Evolutionary conservation across 2,113 vertebrate species (phyloP).

Genomic region (Dolichotis patagonum): DNA sequence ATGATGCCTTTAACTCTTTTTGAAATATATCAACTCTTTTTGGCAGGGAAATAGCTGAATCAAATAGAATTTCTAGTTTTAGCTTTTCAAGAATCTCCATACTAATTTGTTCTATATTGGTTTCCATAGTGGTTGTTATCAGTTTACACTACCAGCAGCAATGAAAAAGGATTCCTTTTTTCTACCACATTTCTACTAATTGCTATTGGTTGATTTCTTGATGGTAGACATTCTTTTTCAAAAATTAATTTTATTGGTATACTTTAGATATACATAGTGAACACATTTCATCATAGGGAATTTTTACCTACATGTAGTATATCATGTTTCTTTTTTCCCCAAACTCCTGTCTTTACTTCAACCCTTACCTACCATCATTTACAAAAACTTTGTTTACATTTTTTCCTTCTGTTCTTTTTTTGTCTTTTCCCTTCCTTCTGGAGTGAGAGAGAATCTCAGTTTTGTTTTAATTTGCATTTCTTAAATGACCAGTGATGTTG

Average conservation of each 20-base stretch:
- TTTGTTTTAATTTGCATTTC: not conserved
- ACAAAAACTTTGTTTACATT: not conserved
- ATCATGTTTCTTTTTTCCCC: not conserved
- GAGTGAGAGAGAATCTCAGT: not conserved
- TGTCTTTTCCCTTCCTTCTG: not conserved
- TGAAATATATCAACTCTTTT: not conserved
- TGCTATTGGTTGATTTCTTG: not conserved
- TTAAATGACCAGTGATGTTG: not conserved
- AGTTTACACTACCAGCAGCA: not conserved
- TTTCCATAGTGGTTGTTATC: not conserved
- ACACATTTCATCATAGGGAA: not conserved
- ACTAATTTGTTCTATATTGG: not conserved
- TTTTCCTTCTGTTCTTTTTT: not conserved
- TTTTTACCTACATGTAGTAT: not conserved
- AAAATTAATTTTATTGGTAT: not conserved
- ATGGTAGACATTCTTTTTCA: not conserved
- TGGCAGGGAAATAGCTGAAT: not conserved
- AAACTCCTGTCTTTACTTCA: not conserved
- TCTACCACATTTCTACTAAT: not conserved
- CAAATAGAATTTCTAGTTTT: not conserved
- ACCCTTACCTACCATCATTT: not conserved
- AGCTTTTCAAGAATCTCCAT: not conserved
- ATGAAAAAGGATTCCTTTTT: not conserved
- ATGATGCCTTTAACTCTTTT: not conserved
- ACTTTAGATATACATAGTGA: not conserved